phyloP scores from a whole-genome alignment of 2,888 invertebrate genomes.

The Ochropleura plecta region DNA sequence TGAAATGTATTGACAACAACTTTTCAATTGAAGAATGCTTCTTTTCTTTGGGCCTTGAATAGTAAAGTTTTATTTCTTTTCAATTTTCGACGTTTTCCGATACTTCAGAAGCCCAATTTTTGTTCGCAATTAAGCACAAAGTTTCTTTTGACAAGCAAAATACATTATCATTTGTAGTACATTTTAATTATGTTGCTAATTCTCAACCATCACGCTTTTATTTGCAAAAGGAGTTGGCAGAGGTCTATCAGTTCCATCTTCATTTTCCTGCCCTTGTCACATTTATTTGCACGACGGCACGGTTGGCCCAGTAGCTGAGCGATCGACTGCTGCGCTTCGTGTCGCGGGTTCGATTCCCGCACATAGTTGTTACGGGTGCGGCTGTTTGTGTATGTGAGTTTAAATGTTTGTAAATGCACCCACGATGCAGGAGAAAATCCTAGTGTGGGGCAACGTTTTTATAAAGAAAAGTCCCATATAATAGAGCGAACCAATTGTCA shows the following conservation, averaged over 20 bases:
- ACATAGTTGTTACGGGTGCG: no score
- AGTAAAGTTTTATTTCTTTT: slow-evolving; percentile 38
- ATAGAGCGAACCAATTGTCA: neutral
- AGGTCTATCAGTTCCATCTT: no score
- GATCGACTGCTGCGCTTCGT: no score
- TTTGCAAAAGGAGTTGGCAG: neutral
- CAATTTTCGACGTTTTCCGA: slow-evolving; percentile 34
- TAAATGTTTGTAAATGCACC: no score
- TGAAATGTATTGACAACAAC: slow-evolving; percentile 47
- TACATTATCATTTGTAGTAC: slow-evolving; percentile 12
- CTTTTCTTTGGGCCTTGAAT: slow-evolving; percentile 25
- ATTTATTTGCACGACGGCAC: no score
- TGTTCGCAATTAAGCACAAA: slow-evolving; percentile 26
- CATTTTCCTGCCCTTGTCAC: no score
- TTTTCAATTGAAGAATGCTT: slow-evolving; percentile 31
- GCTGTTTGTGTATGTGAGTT: no score
- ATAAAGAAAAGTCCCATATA: neutral
- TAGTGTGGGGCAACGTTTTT: no score
- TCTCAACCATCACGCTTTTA: neutral
- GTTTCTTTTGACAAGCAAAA: slow-evolving; percentile 32
- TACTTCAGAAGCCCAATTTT: slow-evolving; percentile 31
- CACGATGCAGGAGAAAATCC: no score
- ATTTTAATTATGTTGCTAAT: slow-evolving; percentile 1
- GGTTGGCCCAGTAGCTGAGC: no score
- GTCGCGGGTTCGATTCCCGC: no score